Percentiles rank a stretch among this genome's conserved stretches.
Conservation (phyloP, 2,888 invertebrate genomes). For the Cyaniris semiargus region DNA sequence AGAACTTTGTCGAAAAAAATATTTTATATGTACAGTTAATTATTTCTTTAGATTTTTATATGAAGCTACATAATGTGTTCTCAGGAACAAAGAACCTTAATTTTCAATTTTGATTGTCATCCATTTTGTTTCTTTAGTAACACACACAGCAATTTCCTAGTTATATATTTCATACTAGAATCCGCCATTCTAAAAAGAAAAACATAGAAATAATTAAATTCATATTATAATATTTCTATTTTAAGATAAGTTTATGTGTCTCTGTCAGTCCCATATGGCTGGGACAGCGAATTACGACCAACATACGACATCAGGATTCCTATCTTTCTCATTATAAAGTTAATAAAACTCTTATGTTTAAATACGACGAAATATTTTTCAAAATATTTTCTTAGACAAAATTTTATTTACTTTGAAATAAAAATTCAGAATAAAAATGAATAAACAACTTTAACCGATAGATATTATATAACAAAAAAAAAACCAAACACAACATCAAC, state of each 20-base stretch:
- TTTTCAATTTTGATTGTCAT: background rate
- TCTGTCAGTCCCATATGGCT: background rate
- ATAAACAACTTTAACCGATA: constrained; percentile 19
- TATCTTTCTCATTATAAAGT: background rate
- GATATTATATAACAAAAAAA: constrained; percentile 21
- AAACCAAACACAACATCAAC: constrained; percentile 27
- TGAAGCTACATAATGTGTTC: background rate
- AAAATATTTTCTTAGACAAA: constrained; percentile 18
- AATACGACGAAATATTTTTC: background rate
- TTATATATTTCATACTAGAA: background rate
- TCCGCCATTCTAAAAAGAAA: background rate
- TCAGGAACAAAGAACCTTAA: background rate
- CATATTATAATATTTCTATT: background rate
- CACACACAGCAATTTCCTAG: background rate
- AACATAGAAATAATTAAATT: background rate
- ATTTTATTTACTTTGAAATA: background rate
- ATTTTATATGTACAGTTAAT: background rate
- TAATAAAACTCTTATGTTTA: background rate
- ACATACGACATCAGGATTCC: background rate
- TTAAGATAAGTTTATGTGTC: background rate
- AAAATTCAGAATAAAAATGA: constrained; percentile 21
- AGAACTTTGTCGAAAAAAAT: constrained; percentile 50
- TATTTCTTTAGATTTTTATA: background rate
- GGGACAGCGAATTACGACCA: background rate
- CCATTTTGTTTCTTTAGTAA: background rate